These are phyloP conservation scores for Nothobranchius kuhntae DNA, from an alignment of 2,113 vertebrate species.

Conservation along the genomic window DNA sequence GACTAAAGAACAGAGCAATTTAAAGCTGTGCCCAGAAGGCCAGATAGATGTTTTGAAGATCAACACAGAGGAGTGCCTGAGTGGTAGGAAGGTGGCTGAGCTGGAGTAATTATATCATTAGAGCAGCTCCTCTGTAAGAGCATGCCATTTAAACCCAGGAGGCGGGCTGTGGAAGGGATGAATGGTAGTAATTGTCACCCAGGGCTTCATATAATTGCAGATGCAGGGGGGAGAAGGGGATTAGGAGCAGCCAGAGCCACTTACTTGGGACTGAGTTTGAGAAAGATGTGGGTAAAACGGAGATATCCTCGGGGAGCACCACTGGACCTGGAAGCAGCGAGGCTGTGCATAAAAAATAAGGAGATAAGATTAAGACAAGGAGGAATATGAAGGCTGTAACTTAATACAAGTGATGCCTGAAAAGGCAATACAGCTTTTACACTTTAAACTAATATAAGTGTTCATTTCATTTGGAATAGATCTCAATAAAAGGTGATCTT, in stretches of 20 bases:
- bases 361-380: conserved; percentile 25
- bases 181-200: conserved; percentile 76
- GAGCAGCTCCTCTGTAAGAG: conserved; percentile 63
- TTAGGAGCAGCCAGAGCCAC: conserved; percentile 68
- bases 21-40: conserved; percentile 24
- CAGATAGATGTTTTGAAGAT: conserved; percentile 45
- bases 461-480: neutral
- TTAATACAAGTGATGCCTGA: conserved; percentile 13
- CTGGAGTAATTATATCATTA: conserved; percentile 74
- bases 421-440: neutral
- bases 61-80: conserved; percentile 37
- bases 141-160: conserved; percentile 69
- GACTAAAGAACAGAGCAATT: conserved; percentile 33
- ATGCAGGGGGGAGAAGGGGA: conserved; percentile 47
- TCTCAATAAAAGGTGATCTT: neutral
- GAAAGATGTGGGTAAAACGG: conserved; percentile 52
- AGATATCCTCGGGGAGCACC: conserved; percentile 27
- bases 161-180: conserved; percentile 59
- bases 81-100: conserved; percentile 59
- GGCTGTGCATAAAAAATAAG: conserved; percentile 10
- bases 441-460: no score
- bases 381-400: neutral
- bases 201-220: conserved; percentile 72
- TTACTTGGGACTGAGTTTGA: conserved; percentile 63
- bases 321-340: conserved; percentile 35